Evolutionary conservation across 2,888 invertebrate genomes (phyloP).

Genomic region (Leptodirus hochenwartii): DNA sequence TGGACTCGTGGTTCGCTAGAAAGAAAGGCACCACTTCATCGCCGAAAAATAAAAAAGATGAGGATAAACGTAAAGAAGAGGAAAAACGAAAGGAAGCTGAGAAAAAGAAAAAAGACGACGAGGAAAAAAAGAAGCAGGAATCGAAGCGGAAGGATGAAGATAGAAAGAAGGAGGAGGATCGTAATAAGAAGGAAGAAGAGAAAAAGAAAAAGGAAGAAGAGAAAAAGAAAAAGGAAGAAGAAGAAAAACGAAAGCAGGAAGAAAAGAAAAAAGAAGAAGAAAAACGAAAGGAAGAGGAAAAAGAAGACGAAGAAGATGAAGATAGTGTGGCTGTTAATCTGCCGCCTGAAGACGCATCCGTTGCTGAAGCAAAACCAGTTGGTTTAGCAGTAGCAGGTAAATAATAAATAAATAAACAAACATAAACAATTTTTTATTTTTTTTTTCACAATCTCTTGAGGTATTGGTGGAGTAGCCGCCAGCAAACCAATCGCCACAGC

Average conservation of each 20-base stretch:
- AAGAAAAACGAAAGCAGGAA: constrained; percentile 13
- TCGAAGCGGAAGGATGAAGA: constrained; percentile 15
- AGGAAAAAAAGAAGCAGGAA: constrained; percentile 14
- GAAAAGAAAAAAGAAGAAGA: constrained; percentile 10
- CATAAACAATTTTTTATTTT: constrained; percentile 1
- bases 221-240: constrained; percentile 15
- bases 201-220: constrained; percentile 10
- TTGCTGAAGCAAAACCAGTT: constrained; percentile 60
- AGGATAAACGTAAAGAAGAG: constrained; percentile 14
- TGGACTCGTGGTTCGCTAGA: constrained; percentile 21
- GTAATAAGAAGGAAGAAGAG: constrained; percentile 15
- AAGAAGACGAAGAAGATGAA: constrained; percentile 23
- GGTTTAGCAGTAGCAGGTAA: constrained; percentile 32
- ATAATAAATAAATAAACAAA: constrained; percentile 3
- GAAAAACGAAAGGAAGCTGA: constrained; percentile 14
- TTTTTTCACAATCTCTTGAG: constrained; percentile 23
- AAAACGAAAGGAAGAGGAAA: constrained; percentile 16
- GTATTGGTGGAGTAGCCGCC: constrained; percentile 51
- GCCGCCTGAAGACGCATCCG: constrained; percentile 39
- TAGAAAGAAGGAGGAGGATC: constrained; percentile 23
- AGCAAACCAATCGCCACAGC: constrained; percentile 55
- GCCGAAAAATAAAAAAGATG: constrained; percentile 16
- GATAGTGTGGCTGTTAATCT: constrained; percentile 30
- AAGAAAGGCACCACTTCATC: constrained; percentile 16
- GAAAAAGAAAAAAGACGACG: constrained; percentile 12